Conservation (phyloP, 1,140 invertebrate species). For the Acromyrmex echinatior region DNA sequence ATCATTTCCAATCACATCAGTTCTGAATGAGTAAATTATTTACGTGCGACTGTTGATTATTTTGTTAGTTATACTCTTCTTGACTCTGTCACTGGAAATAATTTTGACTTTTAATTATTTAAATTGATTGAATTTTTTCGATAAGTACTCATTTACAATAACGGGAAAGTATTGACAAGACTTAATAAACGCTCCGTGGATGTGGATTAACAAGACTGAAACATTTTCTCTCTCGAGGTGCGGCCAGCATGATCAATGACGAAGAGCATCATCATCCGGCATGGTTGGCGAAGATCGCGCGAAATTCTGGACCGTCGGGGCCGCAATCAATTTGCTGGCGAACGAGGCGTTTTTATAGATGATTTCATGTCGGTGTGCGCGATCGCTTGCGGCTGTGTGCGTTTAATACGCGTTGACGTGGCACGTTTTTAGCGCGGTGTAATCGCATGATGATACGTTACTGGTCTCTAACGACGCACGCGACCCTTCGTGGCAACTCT, state of each 20-base stretch:
- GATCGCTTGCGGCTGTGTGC: constrained; percentile 49
- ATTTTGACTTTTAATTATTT: not conserved
- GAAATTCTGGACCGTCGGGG: constrained; percentile 38
- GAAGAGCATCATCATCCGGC: constrained; percentile 22
- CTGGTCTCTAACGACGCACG: constrained; percentile 56
- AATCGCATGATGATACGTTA: constrained; percentile 64
- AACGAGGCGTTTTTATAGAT: constrained; percentile 50
- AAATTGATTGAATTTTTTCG: not conserved
- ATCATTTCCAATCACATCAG: not conserved
- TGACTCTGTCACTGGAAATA: not conserved
- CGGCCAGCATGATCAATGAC: constrained; percentile 29
- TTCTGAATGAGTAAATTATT: not conserved
- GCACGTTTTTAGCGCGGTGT: constrained; percentile 62
- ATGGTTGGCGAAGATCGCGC: not conserved
- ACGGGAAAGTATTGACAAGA: not conserved
- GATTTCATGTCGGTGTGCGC: constrained; percentile 39
- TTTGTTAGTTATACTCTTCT: not conserved
- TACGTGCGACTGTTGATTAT: not conserved
- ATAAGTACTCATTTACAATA: not conserved
- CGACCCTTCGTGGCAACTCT: constrained; percentile 68
- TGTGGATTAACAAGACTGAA: constrained; percentile 4
- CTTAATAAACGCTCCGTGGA: not conserved
- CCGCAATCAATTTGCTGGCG: constrained; percentile 51
- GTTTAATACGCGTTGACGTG: constrained; percentile 62
- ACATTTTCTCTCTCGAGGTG: not conserved